Evolutionary conservation across 2,888 invertebrate genomes (phyloP).

Genomic region (Eristalinus sepulchralis): DNA sequence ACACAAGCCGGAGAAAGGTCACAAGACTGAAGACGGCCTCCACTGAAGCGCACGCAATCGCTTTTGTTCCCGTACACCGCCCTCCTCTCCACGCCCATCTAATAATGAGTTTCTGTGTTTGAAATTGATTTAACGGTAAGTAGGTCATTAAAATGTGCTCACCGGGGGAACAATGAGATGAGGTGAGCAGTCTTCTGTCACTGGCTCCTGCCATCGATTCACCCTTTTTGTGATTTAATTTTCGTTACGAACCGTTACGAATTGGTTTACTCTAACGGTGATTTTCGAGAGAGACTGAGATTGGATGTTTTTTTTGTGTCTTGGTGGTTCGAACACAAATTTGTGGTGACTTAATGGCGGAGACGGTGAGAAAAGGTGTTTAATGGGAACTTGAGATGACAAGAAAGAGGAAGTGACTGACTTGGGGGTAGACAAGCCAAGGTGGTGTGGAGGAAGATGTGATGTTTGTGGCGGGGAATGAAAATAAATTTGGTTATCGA

Average conservation of each 20-base stretch:
- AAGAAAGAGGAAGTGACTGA: not conserved
- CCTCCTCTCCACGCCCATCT: constrained; percentile 13
- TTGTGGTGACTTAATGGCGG: constrained; percentile 9
- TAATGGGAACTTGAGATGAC: not conserved
- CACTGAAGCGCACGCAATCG: not conserved
- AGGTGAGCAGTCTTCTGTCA: constrained; percentile 16
- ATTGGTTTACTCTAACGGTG: constrained; percentile 25
- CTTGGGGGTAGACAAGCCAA: not conserved
- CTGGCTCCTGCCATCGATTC: not conserved
- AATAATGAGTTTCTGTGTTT: constrained; percentile 64
- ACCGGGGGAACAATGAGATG: constrained; percentile 48
- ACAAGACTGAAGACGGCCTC: not conserved
- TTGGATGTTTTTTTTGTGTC: not conserved
- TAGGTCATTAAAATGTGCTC: constrained; percentile 67
- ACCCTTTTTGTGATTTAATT: constrained; percentile 8
- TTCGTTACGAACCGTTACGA: constrained; percentile 1
- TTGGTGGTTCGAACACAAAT: not conserved
- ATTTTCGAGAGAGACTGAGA: not conserved
- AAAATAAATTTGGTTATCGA: no score
- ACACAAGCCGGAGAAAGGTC: not conserved
- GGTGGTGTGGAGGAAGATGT: not conserved
- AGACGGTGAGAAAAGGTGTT: not conserved
- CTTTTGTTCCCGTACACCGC: not conserved
- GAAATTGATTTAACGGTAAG: constrained; percentile 69
- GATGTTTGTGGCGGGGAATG: not conserved